phyloP scores from a whole-genome alignment of 2,113 vertebrate species.

The Mormyrus lacerda region DNA sequence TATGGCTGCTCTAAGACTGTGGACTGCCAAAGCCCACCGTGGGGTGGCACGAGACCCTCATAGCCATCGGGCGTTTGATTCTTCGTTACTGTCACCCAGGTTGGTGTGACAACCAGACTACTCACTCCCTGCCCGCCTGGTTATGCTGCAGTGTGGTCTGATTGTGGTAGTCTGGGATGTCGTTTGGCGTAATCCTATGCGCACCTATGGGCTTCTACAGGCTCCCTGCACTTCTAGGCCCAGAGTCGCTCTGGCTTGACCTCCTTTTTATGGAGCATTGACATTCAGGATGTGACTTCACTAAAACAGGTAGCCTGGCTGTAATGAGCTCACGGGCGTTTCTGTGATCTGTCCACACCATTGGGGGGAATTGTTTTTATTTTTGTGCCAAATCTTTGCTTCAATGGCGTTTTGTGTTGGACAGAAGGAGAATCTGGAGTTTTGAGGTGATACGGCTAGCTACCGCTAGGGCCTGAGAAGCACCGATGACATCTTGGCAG shows the following conservation, averaged over 20 bases:
- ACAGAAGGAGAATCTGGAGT: constrained; percentile 23
- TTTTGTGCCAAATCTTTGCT: constrained; percentile 40
- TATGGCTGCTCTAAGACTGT: background rate
- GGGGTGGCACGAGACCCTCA: background rate
- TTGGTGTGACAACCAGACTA: background rate
- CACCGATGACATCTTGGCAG: background rate
- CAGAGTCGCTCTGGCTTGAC: background rate
- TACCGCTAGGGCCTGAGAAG: background rate
- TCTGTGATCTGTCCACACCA: constrained; percentile 56
- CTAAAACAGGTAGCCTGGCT: constrained; percentile 54
- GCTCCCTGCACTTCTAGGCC: background rate
- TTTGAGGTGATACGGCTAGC: constrained; percentile 10
- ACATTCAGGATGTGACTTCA: constrained; percentile 56
- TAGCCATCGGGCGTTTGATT: background rate
- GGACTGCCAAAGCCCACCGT: background rate
- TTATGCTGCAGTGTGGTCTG: background rate
- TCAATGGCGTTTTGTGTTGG: constrained; percentile 19
- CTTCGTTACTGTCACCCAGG: background rate
- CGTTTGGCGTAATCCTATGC: background rate
- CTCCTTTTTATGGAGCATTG: background rate
- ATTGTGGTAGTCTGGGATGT: background rate
- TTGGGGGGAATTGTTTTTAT: constrained; percentile 44
- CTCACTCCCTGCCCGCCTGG: background rate
- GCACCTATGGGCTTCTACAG: background rate
- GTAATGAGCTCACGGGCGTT: constrained; percentile 62